phyloP scores from a whole-genome alignment of 2,113 vertebrate genomes.

The Sinocyclocheilus anophthalmus region DNA sequence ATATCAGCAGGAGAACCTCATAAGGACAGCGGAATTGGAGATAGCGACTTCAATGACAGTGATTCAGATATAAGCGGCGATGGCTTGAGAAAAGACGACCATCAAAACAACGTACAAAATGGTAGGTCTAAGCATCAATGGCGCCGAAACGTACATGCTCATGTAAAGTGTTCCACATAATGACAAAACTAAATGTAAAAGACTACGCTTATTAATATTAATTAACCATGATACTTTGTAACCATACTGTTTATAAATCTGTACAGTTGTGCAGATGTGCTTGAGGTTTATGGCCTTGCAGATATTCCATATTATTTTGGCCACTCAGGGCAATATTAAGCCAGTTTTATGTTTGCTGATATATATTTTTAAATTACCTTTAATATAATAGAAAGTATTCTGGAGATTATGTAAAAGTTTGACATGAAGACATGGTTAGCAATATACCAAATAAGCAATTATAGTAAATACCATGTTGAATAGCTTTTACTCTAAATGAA shows the following conservation, averaged over 20 bases:
- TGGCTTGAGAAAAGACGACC: constrained; percentile 87
- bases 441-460: too few relatives aligned
- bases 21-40: constrained; percentile 97
- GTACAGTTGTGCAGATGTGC: too few relatives aligned
- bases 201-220: too few relatives aligned
- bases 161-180: too few relatives aligned
- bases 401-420: too few relatives aligned
- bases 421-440: too few relatives aligned
- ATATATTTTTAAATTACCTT: background rate
- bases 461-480: too few relatives aligned
- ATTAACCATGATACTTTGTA: too few relatives aligned
- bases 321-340: background rate
- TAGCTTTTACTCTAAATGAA: too few relatives aligned
- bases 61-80: constrained; percentile 95
- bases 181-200: too few relatives aligned
- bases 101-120: constrained; percentile 84
- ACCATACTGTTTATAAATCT: too few relatives aligned
- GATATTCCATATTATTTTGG: background rate
- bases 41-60: constrained; percentile 98
- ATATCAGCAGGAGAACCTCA: constrained; percentile 89
- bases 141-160: background rate
- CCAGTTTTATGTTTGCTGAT: background rate
- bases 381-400: background rate
- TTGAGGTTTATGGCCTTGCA: background rate
- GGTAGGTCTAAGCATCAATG: constrained; percentile 73